Base-by-base conservation (phyloP, 2,888 invertebrate species). In the Parasteatoda lunata region DNA sequence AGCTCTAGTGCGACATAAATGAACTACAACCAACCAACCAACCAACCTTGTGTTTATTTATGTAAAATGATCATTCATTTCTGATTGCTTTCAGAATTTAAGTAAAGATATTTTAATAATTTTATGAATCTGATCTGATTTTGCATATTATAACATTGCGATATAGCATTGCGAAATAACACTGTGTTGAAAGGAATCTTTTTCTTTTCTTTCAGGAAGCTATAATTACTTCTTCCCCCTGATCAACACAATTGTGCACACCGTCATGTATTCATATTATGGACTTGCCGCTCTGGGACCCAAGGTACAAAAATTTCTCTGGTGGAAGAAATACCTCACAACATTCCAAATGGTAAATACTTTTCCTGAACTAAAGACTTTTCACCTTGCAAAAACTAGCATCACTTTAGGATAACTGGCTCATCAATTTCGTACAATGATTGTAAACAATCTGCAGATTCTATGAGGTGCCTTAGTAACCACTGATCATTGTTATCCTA, bases 241-340 rank as follows among this genome's bases (percentile, higher is more conserved):
- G 88, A 89, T 92, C 54, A 92, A 92, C 89, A 92, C 92, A 4
- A 92, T 92, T 87, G 92, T 92, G 59, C 92, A 92, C 89, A 90
- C 92, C 54, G 89, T 92, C 84, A 92, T 92, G 92, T 92, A 92
- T 89, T 91, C 91, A 3, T 92, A 92, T 89, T 92, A 92, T 87
- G 92, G 92, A 1, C 82, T 92, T 89, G 90, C 92, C 2, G 92
- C 92, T 47, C 86, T 92, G 59, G 92, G 92, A 52, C 92, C 92
- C n/a, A 89, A 90, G 48, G 92, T 91, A 89, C 92, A 92, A 88
- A 92, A 92, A 88, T 92, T 91, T 86, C 91, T 92, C 64, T 92
- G 92, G 92, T 92, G 92, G 92, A 92, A 92, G 90, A 91, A 91
- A 70, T 92, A 93, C 89, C 92, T 93, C 91, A 92, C 92, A 9